phyloP scores from a whole-genome alignment of 2,797 vertebrate species.

The Enteromius trimaculatus region DNA sequence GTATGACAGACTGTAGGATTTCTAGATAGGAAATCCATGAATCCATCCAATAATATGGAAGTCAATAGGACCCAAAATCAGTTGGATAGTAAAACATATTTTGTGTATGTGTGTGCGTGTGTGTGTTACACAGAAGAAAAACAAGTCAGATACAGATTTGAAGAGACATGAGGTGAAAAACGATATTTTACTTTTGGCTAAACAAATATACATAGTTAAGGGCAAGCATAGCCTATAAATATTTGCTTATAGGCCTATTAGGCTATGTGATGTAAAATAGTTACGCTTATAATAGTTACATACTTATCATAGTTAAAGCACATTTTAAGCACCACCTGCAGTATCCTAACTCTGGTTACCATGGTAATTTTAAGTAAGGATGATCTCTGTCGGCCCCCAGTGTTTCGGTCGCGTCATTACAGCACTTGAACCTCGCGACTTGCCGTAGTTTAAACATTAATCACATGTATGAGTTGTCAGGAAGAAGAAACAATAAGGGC shows the following conservation, averaged over 20 bases:
- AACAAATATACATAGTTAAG: background rate
- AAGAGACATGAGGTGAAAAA: background rate
- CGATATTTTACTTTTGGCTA: background rate
- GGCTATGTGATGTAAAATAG: background rate
- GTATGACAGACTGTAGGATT: background rate
- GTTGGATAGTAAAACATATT: background rate
- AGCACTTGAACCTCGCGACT: slow-evolving; percentile 19
- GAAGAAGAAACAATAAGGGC: slow-evolving; percentile 62
- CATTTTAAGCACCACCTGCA: background rate
- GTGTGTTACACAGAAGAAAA: background rate
- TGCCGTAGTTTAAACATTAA: slow-evolving; percentile 54
- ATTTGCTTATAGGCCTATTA: background rate
- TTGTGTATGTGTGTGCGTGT: background rate
- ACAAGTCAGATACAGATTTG: background rate
- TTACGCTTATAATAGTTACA: background rate
- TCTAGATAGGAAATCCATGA: background rate
- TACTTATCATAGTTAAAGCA: background rate
- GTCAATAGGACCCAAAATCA: too few relatives aligned
- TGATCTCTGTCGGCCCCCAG: slow-evolving; percentile 49
- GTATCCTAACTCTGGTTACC: background rate
- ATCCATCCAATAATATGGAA: too few relatives aligned
- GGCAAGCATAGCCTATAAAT: background rate
- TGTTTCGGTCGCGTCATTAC: slow-evolving; percentile 28
- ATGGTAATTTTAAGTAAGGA: background rate
- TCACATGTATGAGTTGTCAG: slow-evolving; percentile 56